Percentiles rank a stretch among this genome's conserved stretches.
These are phyloP conservation scores for Catocala fraxini DNA, from an alignment of 2,888 invertebrate species.

Conservation along the genomic window DNA sequence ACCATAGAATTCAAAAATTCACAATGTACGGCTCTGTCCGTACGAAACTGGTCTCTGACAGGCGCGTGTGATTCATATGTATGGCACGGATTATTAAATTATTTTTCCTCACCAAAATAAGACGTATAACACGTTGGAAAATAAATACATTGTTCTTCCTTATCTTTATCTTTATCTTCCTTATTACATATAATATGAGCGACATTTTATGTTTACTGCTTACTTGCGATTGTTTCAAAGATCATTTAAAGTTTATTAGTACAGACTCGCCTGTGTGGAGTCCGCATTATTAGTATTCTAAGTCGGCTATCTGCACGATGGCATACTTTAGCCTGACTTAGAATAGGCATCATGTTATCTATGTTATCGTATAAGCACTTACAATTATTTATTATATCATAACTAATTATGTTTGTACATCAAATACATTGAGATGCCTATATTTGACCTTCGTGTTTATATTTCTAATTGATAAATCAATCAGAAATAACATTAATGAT, in stretches of 20 bases:
- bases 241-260: conserved; percentile 41
- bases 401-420: conserved; percentile 19
- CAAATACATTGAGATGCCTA: conserved; percentile 22
- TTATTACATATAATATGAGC: not conserved
- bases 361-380: conserved; percentile 33
- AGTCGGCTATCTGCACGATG: conserved; percentile 1
- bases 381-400: conserved; percentile 35
- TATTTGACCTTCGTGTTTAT: conserved; percentile 14
- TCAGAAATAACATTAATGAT: too few species aligned
- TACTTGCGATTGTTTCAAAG: conserved; percentile 10
- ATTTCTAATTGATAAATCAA: not conserved
- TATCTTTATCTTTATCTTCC: too few species aligned
- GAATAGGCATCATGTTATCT: conserved; percentile 30
- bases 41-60: conserved; percentile 24
- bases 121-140: conserved; percentile 12
- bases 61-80: conserved; percentile 24
- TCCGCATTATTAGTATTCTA: conserved; percentile 7
- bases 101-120: conserved; percentile 41
- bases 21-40: conserved; percentile 25
- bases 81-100: conserved; percentile 24
- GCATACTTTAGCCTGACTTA: not conserved
- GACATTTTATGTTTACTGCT: not conserved
- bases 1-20: conserved; percentile 39
- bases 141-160: conserved; percentile 8
- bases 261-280: not conserved